These are phyloP conservation scores for Vanessa cardui DNA, from an alignment of 2,888 invertebrate genomes.

Conservation along the genomic window DNA sequence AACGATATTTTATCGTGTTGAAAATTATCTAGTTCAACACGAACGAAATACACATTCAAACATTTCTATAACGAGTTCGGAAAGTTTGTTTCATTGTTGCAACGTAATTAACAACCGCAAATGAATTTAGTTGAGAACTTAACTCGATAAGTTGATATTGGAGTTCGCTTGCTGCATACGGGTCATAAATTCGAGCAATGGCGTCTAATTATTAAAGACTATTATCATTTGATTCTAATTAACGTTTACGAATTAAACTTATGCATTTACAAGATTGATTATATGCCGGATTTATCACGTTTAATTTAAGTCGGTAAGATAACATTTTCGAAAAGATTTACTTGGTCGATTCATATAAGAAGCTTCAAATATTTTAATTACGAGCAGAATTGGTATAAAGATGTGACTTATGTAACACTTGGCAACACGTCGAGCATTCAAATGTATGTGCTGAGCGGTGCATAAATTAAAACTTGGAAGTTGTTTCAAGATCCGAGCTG, in stretches of 20 bases:
- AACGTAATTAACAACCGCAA: conserved; percentile 30
- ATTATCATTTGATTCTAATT: conserved; percentile 8
- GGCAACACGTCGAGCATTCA: conserved; percentile 28
- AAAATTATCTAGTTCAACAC: conserved; percentile 63
- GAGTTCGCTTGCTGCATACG: conserved; percentile 16
- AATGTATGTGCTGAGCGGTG: conserved; percentile 36
- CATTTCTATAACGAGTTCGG: conserved; percentile 47
- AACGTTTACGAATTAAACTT: background rate
- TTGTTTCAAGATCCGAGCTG: conserved; percentile 33
- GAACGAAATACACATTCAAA: conserved; percentile 43
- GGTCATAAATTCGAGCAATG: conserved; percentile 7
- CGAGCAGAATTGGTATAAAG: conserved; percentile 23
- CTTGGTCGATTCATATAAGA: background rate
- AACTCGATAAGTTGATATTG: conserved; percentile 20
- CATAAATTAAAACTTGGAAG: conserved; percentile 39
- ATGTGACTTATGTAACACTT: conserved; percentile 31
- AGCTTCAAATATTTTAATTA: conserved; percentile 12
- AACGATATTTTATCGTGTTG: conserved; percentile 53
- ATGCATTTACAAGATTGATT: background rate
- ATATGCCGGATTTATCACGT: background rate
- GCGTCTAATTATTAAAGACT: conserved; percentile 20
- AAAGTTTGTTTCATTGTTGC: conserved; percentile 36
- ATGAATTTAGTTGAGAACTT: conserved; percentile 33
- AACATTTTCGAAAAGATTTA: no score
- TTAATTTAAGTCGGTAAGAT: no score